Evolutionary conservation across 2,113 vertebrate genomes (phyloP), one percentile per base, ranked within the genome.

Genomic region (Glaucomys volans): DNA sequence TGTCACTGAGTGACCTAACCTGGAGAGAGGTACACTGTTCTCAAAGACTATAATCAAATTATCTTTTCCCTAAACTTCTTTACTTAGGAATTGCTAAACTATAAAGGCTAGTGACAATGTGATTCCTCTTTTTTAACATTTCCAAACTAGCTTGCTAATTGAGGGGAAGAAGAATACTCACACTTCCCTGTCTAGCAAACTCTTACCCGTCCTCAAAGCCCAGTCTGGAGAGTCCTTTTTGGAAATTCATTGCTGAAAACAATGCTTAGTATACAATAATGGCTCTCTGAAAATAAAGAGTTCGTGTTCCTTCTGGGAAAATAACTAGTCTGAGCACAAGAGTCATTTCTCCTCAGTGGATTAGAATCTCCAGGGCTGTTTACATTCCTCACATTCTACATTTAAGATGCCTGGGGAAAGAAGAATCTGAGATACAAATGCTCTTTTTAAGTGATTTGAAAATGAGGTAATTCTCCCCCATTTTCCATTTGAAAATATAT

Each of bases 401-500:
- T 87, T 37, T 52, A 69, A 75, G 77, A 54, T 62, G n/a, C 52
- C 64, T 30, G 91, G 32, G 42, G 42, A 91, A 72, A 89, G 75
- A 37, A 66, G 32, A 94, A 57, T 42, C n/a, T 87, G 72, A 93
- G 32, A 57, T 28, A 14, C 20, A 94, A 67, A 50, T 85, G 32
- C 30, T 81, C 44, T 80, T 72, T 94, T 67, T 59, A 72, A 94
- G 87, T 87, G 12, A 91, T 81, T 71, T 74, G 26, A 44, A 87
- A 92, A 84, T n/a, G 86, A 87, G 94, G 74, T 54, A 77, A 72
- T 94, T 64, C 75, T 64, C 80, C 69, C 62, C 3, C 50, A 64
- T 77, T 92, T 92, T 90, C 71, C 35, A 50, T 86, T 87, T 90
- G 44, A 89, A 87, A 95, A 90, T 2, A 66, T 47, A 83, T 62